These are phyloP conservation scores for Anhinga anhinga DNA, from an alignment of 2,113 vertebrate species.

Conservation along the genomic window DNA sequence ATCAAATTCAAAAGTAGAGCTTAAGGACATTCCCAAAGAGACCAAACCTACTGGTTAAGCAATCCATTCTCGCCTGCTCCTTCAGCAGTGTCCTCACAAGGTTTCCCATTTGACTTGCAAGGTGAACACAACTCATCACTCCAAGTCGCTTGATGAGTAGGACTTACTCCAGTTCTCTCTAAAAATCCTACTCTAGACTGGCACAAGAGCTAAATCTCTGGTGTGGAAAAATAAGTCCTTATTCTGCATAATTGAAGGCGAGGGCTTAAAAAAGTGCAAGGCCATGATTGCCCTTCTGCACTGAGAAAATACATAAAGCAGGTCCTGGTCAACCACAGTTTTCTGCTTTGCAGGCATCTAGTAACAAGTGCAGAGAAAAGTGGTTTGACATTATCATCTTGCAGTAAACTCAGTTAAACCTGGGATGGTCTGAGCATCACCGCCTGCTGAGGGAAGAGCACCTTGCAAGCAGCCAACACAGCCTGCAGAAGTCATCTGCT, in stretches of 20 bases:
- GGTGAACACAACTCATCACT: neutral
- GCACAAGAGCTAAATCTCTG: neutral
- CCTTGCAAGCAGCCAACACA: neutral
- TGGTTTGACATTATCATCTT: neutral
- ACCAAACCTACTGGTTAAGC: neutral
- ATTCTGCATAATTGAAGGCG: neutral
- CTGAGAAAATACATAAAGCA: neutral
- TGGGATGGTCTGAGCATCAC: neutral
- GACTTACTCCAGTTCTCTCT: neutral
- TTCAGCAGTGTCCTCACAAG: neutral
- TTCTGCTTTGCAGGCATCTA: neutral
- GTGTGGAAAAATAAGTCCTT: neutral
- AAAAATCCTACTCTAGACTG: neutral
- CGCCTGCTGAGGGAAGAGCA: neutral
- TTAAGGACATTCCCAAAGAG: neutral
- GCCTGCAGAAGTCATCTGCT: neutral
- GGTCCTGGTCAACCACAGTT: neutral
- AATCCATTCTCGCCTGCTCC: neutral
- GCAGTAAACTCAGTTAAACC: neutral
- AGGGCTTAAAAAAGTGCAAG: neutral
- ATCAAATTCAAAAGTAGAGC: neutral
- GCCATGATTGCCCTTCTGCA: accelerated
- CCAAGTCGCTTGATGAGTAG: neutral
- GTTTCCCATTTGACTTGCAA: neutral
- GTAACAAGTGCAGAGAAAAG: neutral